These are phyloP conservation scores for Stomatorhinus ivindoensis DNA, from an alignment of 2,113 vertebrate species.

Conservation along the genomic window DNA sequence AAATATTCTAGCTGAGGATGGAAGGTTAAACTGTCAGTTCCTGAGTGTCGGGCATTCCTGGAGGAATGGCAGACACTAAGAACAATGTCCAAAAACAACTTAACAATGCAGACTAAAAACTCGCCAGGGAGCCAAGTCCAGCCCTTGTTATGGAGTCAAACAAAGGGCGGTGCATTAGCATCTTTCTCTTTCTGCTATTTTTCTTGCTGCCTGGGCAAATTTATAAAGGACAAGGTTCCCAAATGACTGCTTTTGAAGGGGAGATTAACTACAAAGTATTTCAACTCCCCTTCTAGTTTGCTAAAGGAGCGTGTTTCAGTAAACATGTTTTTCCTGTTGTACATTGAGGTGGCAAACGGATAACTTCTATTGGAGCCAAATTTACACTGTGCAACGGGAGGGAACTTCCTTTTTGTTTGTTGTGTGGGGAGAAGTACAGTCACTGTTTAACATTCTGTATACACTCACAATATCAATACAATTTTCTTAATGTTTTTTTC, in stretches of 20 bases:
- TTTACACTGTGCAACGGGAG: constrained; percentile 12
- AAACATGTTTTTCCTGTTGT: constrained; percentile 61
- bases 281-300: background rate
- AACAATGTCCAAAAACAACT: constrained; percentile 21
- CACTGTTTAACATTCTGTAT: background rate
- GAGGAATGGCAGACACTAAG: constrained; percentile 16
- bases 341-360: constrained; percentile 57
- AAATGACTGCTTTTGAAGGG: background rate
- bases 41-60: constrained; percentile 13
- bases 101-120: constrained; percentile 13
- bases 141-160: constrained; percentile 14
- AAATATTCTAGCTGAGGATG: constrained; percentile 3
- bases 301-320: constrained; percentile 50
- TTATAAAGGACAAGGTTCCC: background rate
- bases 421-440: background rate
- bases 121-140: constrained; percentile 11
- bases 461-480: background rate
- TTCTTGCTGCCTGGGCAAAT: background rate
- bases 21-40: constrained; percentile 22
- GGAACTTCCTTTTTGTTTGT: constrained; percentile 7
- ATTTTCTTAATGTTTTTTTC: background rate
- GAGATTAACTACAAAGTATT: background rate
- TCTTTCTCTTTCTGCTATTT: constrained; percentile 13
- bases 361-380: constrained; percentile 48
- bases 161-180: background rate